Percentiles rank a stretch among this genome's conserved stretches.
Evolutionary conservation across 1,140 invertebrate genomes (phyloP).

Genomic region (Hylaeus volcanicus): DNA sequence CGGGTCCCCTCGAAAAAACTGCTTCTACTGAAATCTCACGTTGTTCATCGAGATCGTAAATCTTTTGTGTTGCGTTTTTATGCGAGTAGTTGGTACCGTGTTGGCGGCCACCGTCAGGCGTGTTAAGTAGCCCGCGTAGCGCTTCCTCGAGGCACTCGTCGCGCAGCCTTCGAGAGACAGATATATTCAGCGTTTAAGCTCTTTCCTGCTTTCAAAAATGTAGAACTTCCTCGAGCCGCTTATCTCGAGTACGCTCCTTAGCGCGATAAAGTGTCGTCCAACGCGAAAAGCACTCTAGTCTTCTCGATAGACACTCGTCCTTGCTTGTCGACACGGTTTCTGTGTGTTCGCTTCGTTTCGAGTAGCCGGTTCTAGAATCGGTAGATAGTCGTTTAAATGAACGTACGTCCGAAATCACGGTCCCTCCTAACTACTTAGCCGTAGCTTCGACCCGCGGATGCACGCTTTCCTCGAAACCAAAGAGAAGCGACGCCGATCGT

Average conservation of each 20-base stretch:
- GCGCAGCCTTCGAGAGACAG: no score
- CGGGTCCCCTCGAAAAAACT: no score
- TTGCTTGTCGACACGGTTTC: slow-evolving; percentile 28
- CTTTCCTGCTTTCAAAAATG: no score
- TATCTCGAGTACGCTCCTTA: background rate
- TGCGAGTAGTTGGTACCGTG: no score
- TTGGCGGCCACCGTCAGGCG: no score
- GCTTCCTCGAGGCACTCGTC: no score
- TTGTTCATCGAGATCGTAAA: no score
- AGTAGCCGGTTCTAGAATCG: slow-evolving; percentile 64
- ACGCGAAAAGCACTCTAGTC: slow-evolving; percentile 13
- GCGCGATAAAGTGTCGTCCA: background rate
- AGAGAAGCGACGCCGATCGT: slow-evolving; percentile 66
- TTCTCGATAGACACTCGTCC: slow-evolving; percentile 2
- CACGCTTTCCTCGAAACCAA: slow-evolving; percentile 75
- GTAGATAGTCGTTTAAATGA: slow-evolving; percentile 77
- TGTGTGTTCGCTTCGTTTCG: slow-evolving; percentile 60
- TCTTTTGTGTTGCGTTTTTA: no score
- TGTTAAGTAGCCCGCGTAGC: no score
- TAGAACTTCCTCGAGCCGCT: background rate
- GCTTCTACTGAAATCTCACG: no score
- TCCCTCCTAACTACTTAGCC: slow-evolving; percentile 81
- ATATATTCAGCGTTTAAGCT: no score
- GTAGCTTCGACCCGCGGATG: slow-evolving; percentile 79
- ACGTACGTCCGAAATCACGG: slow-evolving; percentile 81